Base-by-base conservation (phyloP, 2,797 vertebrate genomes). In the Danionella dracula region DNA sequence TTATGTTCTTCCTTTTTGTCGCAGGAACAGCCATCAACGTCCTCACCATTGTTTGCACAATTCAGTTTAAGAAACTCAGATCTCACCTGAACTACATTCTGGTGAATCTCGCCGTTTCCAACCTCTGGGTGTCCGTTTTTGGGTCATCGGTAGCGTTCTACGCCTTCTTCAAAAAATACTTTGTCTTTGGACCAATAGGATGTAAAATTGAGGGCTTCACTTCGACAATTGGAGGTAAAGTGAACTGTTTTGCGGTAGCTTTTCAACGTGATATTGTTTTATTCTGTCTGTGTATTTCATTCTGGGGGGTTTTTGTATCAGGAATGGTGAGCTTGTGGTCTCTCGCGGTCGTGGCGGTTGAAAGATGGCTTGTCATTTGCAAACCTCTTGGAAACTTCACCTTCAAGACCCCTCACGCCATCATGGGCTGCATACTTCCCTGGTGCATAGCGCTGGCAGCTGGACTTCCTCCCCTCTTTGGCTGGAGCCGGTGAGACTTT, bases 41-140 rank as follows among this genome's bases (percentile, higher is more conserved):
- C 1, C 72, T 92, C n/a, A 92, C 91, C 40, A 61, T 92, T 2
- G 59, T 71, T 17, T 90, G 89, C 74, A 90, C 90, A 12, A 17
- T 78, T 73, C 75, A 85, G 53, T 87, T 85, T 77, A 91, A 90
- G 82, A 92, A 92, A 80, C 84, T 92, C 2, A 75, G 87, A 6
- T 89, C 88, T 10, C 89, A 90, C 51, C 87, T 92, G 48, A 92
- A 90, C 87, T 91, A 90, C 85, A 92, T 92, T 83, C 81, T 92
- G 66, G 84, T 92, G 20, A 92, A 92, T 82, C 44, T 92, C 80
- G 83, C 90, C 0, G n/a, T 87, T 6, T 60, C 89, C 23, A 90
- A 91, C 79, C 82, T 91, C 15, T 17, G 90, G 0, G 88, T 91
- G 0, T 46, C 88, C 55, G 12, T 29, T 2, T 63, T 89, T 1